These are phyloP conservation scores for Caenorhabditis sp. DNA, from an alignment of 2,888 invertebrate species.

Conservation along the genomic window DNA sequence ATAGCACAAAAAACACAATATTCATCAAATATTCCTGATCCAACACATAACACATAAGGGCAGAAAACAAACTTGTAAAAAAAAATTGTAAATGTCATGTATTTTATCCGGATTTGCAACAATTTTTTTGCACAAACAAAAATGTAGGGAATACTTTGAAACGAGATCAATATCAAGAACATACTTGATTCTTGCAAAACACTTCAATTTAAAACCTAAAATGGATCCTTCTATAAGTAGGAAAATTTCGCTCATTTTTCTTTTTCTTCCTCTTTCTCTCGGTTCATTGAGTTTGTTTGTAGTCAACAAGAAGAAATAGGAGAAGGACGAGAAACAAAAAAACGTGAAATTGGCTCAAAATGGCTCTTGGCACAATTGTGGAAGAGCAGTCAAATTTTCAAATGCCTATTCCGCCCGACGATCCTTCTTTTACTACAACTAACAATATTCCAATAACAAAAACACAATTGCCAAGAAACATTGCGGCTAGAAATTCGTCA, in stretches of 20 bases:
- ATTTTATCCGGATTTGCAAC: no score
- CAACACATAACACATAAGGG: no score
- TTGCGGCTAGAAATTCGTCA: slow-evolving; percentile 10
- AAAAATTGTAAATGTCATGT: no score
- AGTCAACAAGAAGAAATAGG: neutral
- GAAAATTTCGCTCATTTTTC: slow-evolving; percentile 2
- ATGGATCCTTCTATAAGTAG: no score
- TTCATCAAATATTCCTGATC: no score
- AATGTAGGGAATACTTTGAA: no score
- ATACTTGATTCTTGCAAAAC: no score
- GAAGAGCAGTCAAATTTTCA: slow-evolving; percentile 42
- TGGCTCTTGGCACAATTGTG: slow-evolving; percentile 48
- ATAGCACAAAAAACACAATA: no score
- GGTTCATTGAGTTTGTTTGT: slow-evolving; percentile 38
- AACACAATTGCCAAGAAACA: neutral
- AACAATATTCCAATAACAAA: neutral
- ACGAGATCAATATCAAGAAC: no score
- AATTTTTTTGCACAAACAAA: no score
- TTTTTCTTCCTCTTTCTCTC: slow-evolving; percentile 9
- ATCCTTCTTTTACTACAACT: slow-evolving; percentile 9
- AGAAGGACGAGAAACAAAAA: neutral
- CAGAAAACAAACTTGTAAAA: no score
- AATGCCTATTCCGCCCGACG: slow-evolving; percentile 1
- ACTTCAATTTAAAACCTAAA: no score
- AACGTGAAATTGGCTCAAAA: slow-evolving; percentile 36